Conservation (phyloP, 2,113 vertebrate species). For the Chinchilla lanigera region DNA sequence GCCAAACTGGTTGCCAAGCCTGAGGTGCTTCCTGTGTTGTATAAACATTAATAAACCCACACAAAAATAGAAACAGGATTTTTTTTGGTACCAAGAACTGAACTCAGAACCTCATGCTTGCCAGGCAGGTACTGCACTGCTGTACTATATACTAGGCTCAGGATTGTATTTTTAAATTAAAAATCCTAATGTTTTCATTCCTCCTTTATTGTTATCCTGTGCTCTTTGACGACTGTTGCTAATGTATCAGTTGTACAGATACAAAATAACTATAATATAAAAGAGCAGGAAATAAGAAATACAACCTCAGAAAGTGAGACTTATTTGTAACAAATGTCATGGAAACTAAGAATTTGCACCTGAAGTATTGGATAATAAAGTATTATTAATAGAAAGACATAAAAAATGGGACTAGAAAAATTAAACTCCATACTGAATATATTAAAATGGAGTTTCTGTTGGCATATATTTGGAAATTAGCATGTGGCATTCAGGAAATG, state of each 20-base stretch:
- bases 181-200: not conserved
- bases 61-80: not conserved
- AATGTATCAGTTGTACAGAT: not conserved
- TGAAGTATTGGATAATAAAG: not conserved
- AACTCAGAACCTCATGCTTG: too few species aligned
- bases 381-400: not conserved
- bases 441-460: not conserved
- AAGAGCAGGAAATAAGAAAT: not conserved
- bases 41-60: not conserved
- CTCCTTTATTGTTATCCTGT: not conserved
- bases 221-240: conserved; percentile 37
- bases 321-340: conserved; percentile 10
- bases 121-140: too few species aligned
- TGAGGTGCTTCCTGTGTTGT: too few species aligned
- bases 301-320: conserved; percentile 8
- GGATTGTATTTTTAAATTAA: not conserved
- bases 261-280: conserved; percentile 42
- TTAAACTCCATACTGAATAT: not conserved
- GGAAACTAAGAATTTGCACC: not conserved
- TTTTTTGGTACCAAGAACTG: not conserved
- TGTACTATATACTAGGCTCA: too few species aligned
- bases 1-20: too few species aligned
- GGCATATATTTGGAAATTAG: not conserved
- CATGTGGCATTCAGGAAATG: not conserved
- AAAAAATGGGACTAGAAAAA: not conserved